Evolutionary conservation across 2,113 vertebrate species (phyloP).

Genomic region (Scomber colias): DNA sequence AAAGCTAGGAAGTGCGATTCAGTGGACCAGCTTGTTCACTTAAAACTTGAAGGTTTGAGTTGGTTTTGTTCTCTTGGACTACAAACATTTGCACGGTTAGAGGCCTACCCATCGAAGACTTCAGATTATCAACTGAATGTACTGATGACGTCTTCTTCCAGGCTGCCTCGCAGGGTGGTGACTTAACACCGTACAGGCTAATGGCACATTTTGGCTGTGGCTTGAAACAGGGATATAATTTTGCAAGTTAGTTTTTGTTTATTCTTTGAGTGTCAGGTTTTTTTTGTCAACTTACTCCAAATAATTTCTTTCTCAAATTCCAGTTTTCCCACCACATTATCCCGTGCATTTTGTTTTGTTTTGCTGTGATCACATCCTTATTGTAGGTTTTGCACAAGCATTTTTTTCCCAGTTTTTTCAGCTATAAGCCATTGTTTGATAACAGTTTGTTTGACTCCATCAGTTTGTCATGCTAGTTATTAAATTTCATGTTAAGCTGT

Average conservation of each 20-base stretch:
- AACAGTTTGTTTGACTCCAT: background rate
- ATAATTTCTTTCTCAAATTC: conserved; percentile 40
- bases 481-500: conserved; percentile 17
- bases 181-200: conserved; percentile 12
- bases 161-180: conserved; percentile 18
- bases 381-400: conserved; percentile 32
- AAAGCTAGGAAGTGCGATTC: conserved; percentile 22
- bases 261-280: conserved; percentile 21
- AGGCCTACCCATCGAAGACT: conserved; percentile 45
- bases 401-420: conserved; percentile 15
- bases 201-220: conserved; percentile 25
- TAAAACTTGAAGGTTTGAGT: conserved; percentile 72
- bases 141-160: conserved; percentile 49
- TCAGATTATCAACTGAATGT: conserved; percentile 65
- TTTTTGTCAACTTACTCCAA: conserved; percentile 29
- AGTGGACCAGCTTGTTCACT: conserved; percentile 66
- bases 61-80: conserved; percentile 43
- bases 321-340: conserved; percentile 8
- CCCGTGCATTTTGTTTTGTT: conserved; percentile 1
- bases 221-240: conserved; percentile 38
- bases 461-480: conserved; percentile 22
- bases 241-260: conserved; percentile 32
- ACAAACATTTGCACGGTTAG: conserved; percentile 62
- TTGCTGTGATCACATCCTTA: conserved; percentile 24
- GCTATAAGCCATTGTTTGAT: background rate